Conservation (phyloP, 1,140 invertebrate genomes). For the Lanistes nyassanus region DNA sequence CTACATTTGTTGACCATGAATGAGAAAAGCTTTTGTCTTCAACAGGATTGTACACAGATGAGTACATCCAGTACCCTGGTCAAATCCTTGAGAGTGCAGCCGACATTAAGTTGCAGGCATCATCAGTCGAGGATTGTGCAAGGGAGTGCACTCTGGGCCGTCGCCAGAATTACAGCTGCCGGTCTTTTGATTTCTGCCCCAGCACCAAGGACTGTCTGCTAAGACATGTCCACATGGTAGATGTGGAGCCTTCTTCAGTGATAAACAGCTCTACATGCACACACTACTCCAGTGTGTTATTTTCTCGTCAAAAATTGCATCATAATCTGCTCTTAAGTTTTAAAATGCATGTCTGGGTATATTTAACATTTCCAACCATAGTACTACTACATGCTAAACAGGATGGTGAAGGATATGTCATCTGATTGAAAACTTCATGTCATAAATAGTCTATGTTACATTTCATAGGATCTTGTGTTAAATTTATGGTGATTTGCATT, state of each 20-base stretch:
- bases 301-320: not conserved
- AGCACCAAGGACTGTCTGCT: constrained; percentile 34
- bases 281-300: constrained; percentile 41
- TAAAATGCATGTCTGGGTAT: no score
- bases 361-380: no score
- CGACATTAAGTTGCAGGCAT: constrained; percentile 13
- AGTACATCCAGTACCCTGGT: constrained; percentile 35
- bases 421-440: no score
- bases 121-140: constrained; percentile 36
- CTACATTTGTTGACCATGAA: no score
- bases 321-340: not conserved
- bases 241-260: constrained; percentile 22
- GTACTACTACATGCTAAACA: no score
- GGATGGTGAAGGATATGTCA: no score
- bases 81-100: constrained; percentile 21
- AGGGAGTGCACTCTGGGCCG: constrained; percentile 29
- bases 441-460: no score
- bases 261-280: constrained; percentile 28
- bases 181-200: constrained; percentile 45
- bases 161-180: constrained; percentile 24
- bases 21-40: no score
- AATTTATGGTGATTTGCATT: no score
- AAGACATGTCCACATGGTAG: constrained; percentile 37
- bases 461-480: no score
- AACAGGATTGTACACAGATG: constrained; percentile 39